phyloP scores from a whole-genome alignment of 2,888 invertebrate genomes.

The Drosophila anomelani region DNA sequence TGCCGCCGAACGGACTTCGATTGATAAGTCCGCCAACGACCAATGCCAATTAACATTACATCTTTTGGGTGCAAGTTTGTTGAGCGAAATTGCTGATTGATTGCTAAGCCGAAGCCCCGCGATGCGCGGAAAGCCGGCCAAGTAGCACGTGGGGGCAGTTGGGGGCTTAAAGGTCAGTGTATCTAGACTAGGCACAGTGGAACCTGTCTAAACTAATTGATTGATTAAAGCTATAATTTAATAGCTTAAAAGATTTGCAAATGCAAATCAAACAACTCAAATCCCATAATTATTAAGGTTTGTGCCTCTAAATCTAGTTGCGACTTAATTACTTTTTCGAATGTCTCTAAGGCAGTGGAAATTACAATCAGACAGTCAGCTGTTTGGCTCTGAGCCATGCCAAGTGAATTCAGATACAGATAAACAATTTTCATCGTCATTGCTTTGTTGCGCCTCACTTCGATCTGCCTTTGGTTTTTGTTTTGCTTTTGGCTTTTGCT shows the following conservation, averaged over 20 bases:
- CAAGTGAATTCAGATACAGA: slow-evolving; percentile 19
- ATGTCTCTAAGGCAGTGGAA: no score
- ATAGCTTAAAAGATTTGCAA: not conserved
- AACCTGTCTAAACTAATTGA: no score
- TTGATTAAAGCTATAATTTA: not conserved
- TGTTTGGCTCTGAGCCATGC: slow-evolving; percentile 32
- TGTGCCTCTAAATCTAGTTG: not conserved
- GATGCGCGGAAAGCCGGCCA: not conserved
- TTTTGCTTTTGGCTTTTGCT: slow-evolving; percentile 25
- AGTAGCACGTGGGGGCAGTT: no score
- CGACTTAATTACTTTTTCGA: not conserved
- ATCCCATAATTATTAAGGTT: not conserved
- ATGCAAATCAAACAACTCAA: no score
- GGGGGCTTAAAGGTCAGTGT: slow-evolving; percentile 25
- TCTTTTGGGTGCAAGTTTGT: slow-evolving; percentile 35
- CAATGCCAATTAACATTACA: slow-evolving; percentile 46
- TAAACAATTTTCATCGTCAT: slow-evolving; percentile 34
- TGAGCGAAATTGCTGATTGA: slow-evolving; percentile 38
- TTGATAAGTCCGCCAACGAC: slow-evolving; percentile 31
- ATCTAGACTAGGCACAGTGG: not conserved
- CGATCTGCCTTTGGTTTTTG: slow-evolving; percentile 24
- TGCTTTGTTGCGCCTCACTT: slow-evolving; percentile 4
- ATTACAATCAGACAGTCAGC: slow-evolving; percentile 14
- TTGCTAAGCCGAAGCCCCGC: slow-evolving; percentile 30
- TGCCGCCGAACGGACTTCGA: not conserved